These are phyloP conservation scores for Choristoneura fumiferana DNA, from an alignment of 1,140 invertebrate genomes.

Conservation along the genomic window DNA sequence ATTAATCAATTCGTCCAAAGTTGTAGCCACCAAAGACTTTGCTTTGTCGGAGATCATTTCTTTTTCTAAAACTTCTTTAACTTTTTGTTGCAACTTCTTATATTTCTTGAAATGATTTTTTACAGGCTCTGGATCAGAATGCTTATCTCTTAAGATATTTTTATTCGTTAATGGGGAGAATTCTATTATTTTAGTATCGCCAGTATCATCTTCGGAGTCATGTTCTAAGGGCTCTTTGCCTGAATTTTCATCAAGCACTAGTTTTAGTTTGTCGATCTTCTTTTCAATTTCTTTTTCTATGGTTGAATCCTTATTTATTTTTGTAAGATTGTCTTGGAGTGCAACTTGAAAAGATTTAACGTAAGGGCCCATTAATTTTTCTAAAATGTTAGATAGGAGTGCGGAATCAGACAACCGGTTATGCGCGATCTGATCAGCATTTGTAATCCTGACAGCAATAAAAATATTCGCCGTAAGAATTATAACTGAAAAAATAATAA, in stretches of 20 bases:
- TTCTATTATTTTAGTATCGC: conserved; percentile 50
- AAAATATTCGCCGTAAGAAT: too few species aligned
- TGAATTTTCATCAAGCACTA: conserved; percentile 31
- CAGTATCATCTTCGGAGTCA: conserved; percentile 19
- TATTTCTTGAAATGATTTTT: conserved; percentile 28
- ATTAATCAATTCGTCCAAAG: conserved; percentile 48
- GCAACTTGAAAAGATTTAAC: conserved; percentile 20
- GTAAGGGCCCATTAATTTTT: conserved; percentile 32
- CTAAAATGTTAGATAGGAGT: conserved; percentile 27
- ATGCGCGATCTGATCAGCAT: not conserved
- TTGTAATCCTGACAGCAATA: too few species aligned
- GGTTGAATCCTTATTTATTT: conserved; percentile 21
- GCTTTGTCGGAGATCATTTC: conserved; percentile 46
- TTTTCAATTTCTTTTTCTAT: conserved; percentile 37
- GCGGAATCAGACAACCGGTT: conserved; percentile 22
- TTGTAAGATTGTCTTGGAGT: not conserved
- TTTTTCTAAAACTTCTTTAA: conserved; percentile 38
- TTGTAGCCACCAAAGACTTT: conserved; percentile 38
- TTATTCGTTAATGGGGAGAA: conserved; percentile 29
- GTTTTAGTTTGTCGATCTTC: conserved; percentile 43
- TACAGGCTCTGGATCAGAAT: too few species aligned
- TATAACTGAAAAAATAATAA: too few species aligned
- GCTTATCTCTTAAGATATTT: not conserved
- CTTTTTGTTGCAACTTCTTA: conserved; percentile 43
- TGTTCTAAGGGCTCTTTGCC: too few species aligned